A percentile compares a stretch with the other conserved stretches of the same genome.
Evolutionary conservation across 2,113 vertebrate genomes (phyloP).

Genomic region (Erinaceus europaeus): DNA sequence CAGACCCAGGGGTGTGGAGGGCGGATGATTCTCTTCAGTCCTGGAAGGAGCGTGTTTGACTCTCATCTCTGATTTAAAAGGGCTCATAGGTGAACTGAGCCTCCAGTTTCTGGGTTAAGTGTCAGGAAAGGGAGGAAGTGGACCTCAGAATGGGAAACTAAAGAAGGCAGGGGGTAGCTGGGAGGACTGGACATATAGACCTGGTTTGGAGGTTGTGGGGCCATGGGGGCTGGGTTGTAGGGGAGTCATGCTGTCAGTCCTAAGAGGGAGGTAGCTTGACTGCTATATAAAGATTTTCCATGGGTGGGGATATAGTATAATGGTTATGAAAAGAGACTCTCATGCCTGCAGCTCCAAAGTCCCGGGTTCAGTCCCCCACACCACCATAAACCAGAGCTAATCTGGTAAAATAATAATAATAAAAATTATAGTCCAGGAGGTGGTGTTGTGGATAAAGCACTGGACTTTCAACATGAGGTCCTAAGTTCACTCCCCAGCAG

Average conservation of each 20-base stretch:
- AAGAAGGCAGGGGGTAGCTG: neutral
- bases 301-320: too few relatives aligned
- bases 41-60: neutral
- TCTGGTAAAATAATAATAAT: too few relatives aligned
- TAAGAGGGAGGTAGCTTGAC: neutral
- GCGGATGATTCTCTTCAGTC: neutral
- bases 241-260: neutral
- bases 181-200: rapidly evolving
- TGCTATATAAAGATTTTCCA: neutral
- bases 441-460: too few relatives aligned
- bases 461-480: too few relatives aligned
- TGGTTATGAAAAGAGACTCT: too few relatives aligned
- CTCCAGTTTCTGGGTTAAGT: neutral
- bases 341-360: too few relatives aligned
- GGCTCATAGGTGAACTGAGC: neutral
- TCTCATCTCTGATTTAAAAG: constrained; percentile 42
- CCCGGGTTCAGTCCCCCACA: too few relatives aligned
- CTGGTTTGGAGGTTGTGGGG: neutral
- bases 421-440: too few relatives aligned
- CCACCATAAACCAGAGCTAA: too few relatives aligned
- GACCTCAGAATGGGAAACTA: too few relatives aligned
- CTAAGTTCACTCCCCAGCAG: too few relatives aligned
- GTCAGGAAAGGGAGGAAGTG: neutral
- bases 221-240: neutral
- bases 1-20: neutral